These are phyloP conservation scores for Drosophila prosaltans DNA, from an alignment of 1,140 invertebrate genomes.

Conservation along the genomic window DNA sequence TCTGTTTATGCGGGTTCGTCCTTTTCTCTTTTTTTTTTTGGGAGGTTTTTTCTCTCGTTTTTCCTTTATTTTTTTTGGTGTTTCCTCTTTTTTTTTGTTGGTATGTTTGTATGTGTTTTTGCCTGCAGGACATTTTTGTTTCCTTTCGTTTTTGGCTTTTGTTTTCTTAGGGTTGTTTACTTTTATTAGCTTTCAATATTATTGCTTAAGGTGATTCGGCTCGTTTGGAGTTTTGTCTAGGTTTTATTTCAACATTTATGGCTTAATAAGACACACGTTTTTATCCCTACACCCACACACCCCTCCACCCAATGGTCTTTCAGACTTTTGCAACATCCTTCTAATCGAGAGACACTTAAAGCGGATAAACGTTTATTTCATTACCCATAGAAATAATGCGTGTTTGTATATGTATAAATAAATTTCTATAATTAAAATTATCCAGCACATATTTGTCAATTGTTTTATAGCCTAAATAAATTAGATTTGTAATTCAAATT, in stretches of 20 bases:
- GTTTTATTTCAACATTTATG: constrained; percentile 78
- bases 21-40: background rate
- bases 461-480: constrained; percentile 31
- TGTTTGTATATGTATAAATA: background rate
- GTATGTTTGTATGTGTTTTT: background rate
- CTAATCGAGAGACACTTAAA: constrained; percentile 58
- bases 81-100: too few relatives aligned
- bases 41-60: too few relatives aligned
- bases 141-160: constrained; percentile 34
- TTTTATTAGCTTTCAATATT: constrained; percentile 77
- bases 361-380: constrained; percentile 68
- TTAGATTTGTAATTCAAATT: too few relatives aligned
- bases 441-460: background rate
- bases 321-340: background rate
- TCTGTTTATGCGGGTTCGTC: constrained; percentile 54
- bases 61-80: background rate
- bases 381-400: constrained; percentile 26
- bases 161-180: constrained; percentile 59
- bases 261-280: constrained; percentile 70
- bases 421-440: background rate
- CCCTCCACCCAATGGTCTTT: background rate
- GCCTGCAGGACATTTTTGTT: constrained; percentile 47
- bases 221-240: constrained; percentile 63
- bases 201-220: constrained; percentile 68
- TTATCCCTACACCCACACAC: background rate